These are phyloP conservation scores for Melanophora roralis DNA, from an alignment of 2,888 invertebrate genomes.

Conservation along the genomic window DNA sequence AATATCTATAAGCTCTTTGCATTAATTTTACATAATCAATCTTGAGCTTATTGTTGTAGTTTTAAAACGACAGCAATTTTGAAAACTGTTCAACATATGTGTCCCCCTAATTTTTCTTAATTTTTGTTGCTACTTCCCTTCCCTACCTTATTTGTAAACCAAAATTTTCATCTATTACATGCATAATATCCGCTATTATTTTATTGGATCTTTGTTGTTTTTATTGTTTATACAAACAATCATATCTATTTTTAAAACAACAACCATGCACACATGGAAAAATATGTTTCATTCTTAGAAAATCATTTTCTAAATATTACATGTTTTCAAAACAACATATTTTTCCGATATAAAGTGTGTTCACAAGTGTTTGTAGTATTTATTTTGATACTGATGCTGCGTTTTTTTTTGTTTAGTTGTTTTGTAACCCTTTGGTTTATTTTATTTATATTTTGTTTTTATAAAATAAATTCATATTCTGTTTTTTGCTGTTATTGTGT, in stretches of 20 bases:
- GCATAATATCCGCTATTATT: neutral
- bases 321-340: neutral
- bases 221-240: neutral
- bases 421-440: conserved; percentile 29
- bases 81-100: too few species aligned
- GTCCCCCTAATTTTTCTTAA: too few species aligned
- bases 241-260: neutral
- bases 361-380: conserved; percentile 25
- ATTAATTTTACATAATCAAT: too few species aligned
- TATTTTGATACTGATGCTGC: neutral
- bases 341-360: conserved; percentile 15
- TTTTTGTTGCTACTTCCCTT: too few species aligned
- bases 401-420: neutral
- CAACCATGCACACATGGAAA: neutral
- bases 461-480: neutral
- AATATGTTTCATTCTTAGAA: conserved; percentile 20
- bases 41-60: too few species aligned
- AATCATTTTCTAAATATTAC: conserved; percentile 3
- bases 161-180: neutral
- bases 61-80: too few species aligned
- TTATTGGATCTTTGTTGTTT: neutral
- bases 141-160: too few species aligned
- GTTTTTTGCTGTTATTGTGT: too few species aligned
- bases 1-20: too few species aligned
- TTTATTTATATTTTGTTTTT: neutral